Base-by-base conservation (phyloP, 1,140 invertebrate species). In the Charaxes varanes region DNA sequence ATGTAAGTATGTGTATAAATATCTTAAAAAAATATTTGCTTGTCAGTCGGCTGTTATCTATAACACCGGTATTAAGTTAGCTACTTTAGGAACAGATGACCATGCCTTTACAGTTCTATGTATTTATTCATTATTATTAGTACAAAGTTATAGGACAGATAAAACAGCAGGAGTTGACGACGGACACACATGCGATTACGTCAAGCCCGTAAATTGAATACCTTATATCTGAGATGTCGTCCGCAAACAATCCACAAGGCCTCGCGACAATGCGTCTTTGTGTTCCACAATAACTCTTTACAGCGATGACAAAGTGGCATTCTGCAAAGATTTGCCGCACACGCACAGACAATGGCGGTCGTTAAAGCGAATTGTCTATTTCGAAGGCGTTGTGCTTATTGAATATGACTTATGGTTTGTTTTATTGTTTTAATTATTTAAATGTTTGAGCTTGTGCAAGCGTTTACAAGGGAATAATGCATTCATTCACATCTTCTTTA, bases 241-340 rank as follows among this genome's bases (percentile, higher is more conserved):
- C 26, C 18, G 30, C 33, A 35, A 41, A 52, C 53, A 56, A 56
- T 52, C 36, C 53, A 70, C 71, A 79, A 69, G 67, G 62, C 43
- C 50, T 24, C 28, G 10, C 35, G 34, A 74, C 63, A 78, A 70
- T 73, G 47, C 24, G 16, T 41, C 70, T 74, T 68, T 76, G 64
- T 70, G 35, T 38, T 7, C 26, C 31, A 74, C 66, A 80, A 80
- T 71, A 66, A 58, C 45, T 62, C 61, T 67, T 71, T 69, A 74
- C 66, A 53, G 43, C 52, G 41, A 49, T 62, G 52, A 78, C 66
- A 68, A 71, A 67, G 67, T 71, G 53, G 50, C 50, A 58, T 69
- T 63, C 54, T 60, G 63, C 67, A 65, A 64, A 71, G 71, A 79
- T 79, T 71, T 74, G 54, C 68, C 55, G 33, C 60, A 65, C 57